phyloP scores from a whole-genome alignment of 2,888 invertebrate species.

The Antheraea assamensis region DNA sequence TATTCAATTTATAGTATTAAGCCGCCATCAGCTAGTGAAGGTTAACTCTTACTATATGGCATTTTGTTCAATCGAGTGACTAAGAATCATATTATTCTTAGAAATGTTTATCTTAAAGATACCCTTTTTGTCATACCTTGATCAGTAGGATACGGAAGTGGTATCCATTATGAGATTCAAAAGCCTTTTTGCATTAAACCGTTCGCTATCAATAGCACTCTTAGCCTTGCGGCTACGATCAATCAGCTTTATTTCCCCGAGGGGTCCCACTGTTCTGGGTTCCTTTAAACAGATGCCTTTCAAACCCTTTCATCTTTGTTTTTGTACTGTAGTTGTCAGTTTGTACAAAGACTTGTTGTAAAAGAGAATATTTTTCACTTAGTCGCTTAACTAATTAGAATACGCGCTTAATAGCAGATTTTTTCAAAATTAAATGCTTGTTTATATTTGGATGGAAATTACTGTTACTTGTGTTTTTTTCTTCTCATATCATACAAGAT shows the following conservation, averaged over 20 bases:
- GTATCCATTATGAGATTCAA: neutral
- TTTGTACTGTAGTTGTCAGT: neutral
- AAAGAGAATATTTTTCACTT: neutral
- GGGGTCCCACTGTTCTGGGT: neutral
- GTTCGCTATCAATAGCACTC: neutral
- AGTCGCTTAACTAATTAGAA: neutral
- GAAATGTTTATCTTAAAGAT: neutral
- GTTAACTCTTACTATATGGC: neutral
- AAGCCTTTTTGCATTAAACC: neutral
- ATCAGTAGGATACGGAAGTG: neutral
- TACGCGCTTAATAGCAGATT: neutral
- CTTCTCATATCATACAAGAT: too few relatives aligned
- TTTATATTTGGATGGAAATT: too few relatives aligned
- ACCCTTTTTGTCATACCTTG: neutral
- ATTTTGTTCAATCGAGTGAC: neutral
- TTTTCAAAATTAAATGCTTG: too few relatives aligned
- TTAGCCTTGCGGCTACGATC: neutral
- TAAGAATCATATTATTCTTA: neutral
- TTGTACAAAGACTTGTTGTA: neutral
- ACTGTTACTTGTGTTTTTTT: too few relatives aligned
- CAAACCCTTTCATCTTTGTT: neutral
- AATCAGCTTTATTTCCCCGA: constrained; percentile 10
- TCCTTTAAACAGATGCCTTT: neutral
- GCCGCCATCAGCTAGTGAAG: neutral
- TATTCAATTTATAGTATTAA: neutral